Evolutionary conservation across 92 coral and sea anemone genomes (phyloP).

Genomic region (Anthopleura xanthogrammica): DNA sequence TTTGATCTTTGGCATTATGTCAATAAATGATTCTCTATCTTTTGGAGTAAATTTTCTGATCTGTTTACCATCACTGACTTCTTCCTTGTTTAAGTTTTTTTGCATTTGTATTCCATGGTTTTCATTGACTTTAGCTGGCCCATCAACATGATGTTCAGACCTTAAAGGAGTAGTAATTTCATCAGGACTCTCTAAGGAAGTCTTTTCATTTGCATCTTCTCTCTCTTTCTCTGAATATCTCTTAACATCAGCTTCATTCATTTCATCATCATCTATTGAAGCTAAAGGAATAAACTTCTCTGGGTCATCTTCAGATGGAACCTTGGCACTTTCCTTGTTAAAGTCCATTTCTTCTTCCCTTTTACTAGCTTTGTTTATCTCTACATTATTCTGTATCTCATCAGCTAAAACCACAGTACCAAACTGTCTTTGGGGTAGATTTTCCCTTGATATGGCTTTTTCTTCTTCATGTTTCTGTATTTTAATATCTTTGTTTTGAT

Average conservation of each 20-base stretch:
- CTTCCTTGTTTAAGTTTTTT: constrained; percentile 1
- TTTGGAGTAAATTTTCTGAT: constrained; percentile 11
- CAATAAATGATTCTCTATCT: constrained; percentile 25
- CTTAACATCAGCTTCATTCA: background rate
- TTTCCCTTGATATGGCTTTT: constrained; percentile 6
- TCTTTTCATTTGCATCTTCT: background rate
- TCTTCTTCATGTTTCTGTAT: constrained; percentile 13
- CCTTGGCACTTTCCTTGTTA: background rate
- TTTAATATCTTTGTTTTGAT: constrained; percentile 34
- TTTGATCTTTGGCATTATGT: constrained; percentile 24
- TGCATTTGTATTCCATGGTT: constrained; percentile 10
- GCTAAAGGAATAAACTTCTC: background rate
- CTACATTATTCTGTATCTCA: background rate
- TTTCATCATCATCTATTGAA: constrained; percentile 8
- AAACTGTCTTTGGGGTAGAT: background rate
- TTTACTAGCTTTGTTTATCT: background rate
- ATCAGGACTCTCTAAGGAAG: background rate
- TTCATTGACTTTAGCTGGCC: background rate
- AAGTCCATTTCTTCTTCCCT: background rate
- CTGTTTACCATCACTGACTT: background rate
- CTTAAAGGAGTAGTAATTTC: background rate
- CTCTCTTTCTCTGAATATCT: background rate
- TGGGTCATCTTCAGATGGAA: background rate
- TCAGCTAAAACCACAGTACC: background rate
- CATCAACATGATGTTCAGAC: background rate